Evolutionary conservation across 2,113 vertebrate genomes (phyloP), one percentile per base, ranked within the genome.

Genomic region (Stomatorhinus ivindoensis): DNA sequence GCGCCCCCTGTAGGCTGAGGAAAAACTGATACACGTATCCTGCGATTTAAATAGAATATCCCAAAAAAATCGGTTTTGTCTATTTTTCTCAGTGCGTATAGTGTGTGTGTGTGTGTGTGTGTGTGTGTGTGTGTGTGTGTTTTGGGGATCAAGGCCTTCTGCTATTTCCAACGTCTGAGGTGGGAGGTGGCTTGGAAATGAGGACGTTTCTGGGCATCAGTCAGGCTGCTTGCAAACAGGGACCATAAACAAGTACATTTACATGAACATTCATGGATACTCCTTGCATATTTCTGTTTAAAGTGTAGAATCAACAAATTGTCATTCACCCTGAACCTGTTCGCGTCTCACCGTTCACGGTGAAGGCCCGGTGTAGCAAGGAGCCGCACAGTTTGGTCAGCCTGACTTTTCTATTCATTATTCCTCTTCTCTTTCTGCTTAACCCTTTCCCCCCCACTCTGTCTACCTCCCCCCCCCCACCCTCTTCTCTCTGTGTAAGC

Each of bases 401-500:
- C 51, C 48, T 87, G 85, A 31, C 88, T 83, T 17, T 84, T 61
- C 51, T 84, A 80, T 27, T 50, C 48, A 58, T 42, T 87, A 58
- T 55, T 27, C 55, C 88, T 88, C 48, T 53, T 88, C 50, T 17
- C 44, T 55, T 11, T 19, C 50, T 42, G 8, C 27, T 86, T 86
- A 50, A 86, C 84, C 84, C 47, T 86, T 50, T 27, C 47, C 17
- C 47, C 76, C 76, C 86, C 44, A 3, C 61, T 88, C 88, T 55
- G 9, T 61, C 87, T 84, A 50, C 80, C 88, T 2, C 48, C 48
- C 48, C 17, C 27, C 8, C 46, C 47, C 47, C 47, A 1, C 17
- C 27, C 86, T 19, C 88, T 47, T 76, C 53, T 55, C 44, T 53
- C 27, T 84, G 19, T 89, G 88, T 90, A 88, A 91, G 87, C 89